Base-by-base conservation (phyloP, 23 tunicate species). In the Phallusia fumigata region DNA sequence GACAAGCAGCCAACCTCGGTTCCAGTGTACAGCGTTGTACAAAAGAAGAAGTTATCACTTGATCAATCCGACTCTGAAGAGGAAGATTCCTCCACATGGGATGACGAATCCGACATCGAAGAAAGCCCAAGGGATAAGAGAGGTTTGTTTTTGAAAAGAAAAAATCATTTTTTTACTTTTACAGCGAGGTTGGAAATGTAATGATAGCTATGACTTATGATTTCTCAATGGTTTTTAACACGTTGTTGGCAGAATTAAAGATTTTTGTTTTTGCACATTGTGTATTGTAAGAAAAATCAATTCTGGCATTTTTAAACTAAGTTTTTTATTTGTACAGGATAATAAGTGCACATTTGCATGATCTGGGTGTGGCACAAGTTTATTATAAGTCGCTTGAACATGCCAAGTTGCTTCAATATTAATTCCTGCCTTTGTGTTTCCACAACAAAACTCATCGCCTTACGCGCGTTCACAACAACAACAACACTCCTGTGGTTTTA, bases 11-110 rank as follows among this genome's bases (percentile, higher is more conserved):
- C 28, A 1, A 11, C 69, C 5, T 58, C 69, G 3, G 13, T 13
- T 1, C 69, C 69, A 8, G 16, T 58, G 15, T 58, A 58, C 69
- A 58, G 69, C 16, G 3, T 1, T 8, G 69, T 58, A 24, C 28
- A 58, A 13, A 58, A 13, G 28, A 58, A 58, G 28, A 22, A 21
- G 3, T 58, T 58, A 24, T 24, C 69, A 58, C 69, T 58, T 22
- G 69, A 58, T 58, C 26, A 58, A 22, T 58, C 69, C 28, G 69
- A 58, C 26, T 58, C 69, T 6, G 69, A 58, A 58, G 69, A 58
- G 3, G 69, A 58, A 24, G 16, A 58, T 22, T 58, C 69, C 1
- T 58, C 69, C 69, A 6, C 26, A 11, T 58, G 69, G 69, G 69
- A 58, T 58, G 69, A 58, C 13, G 26, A 22, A 22, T 22, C 26